phyloP scores from a whole-genome alignment of 2,888 invertebrate species.

The Noctua fimbriata region DNA sequence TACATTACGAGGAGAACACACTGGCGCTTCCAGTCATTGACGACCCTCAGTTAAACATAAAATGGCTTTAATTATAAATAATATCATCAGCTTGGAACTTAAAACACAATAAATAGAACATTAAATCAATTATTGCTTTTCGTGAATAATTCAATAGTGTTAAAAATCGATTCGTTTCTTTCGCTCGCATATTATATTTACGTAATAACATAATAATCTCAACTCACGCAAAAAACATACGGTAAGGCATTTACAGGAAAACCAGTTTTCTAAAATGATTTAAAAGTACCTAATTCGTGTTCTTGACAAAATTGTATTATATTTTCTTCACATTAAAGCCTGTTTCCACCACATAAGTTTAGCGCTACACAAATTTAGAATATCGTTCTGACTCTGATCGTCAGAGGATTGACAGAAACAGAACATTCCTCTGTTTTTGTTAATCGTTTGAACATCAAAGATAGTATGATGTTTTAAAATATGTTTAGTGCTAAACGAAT shows the following conservation, averaged over 20 bases:
- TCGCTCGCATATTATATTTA: conserved; percentile 13
- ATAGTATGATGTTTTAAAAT: background rate
- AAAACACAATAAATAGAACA: background rate
- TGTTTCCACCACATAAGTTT: background rate
- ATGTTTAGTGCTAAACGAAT: background rate
- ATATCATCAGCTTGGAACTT: background rate
- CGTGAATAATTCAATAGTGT: background rate
- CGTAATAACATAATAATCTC: conserved; percentile 2
- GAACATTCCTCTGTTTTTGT: background rate
- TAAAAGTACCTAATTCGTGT: no score
- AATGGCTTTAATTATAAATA: background rate
- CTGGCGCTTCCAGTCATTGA: conserved; percentile 28
- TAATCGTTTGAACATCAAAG: background rate
- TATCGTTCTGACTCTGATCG: background rate
- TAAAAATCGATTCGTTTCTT: conserved; percentile 28
- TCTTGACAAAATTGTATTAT: background rate
- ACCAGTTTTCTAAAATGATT: background rate
- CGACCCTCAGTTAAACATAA: background rate
- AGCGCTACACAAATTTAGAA: background rate
- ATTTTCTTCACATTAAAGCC: conserved; percentile 9
- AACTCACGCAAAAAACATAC: background rate
- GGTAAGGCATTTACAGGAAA: background rate
- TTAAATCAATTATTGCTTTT: background rate
- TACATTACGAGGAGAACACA: conserved; percentile 2
- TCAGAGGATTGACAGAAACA: background rate